Evolutionary conservation across 2,888 invertebrate genomes (phyloP).

Genomic region (Agapostemon virescens): DNA sequence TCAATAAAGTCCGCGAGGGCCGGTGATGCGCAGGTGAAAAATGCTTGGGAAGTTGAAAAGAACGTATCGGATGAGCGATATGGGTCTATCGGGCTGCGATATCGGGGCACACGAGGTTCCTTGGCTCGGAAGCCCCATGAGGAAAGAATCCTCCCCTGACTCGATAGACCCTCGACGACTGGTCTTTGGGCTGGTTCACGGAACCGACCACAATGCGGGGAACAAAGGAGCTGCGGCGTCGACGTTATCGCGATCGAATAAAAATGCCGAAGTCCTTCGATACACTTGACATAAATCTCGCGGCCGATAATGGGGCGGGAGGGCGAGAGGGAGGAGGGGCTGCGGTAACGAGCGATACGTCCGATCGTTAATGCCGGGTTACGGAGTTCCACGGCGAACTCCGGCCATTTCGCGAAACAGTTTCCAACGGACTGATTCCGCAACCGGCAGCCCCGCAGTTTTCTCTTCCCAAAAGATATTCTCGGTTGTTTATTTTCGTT

Average conservation of each 20-base stretch:
- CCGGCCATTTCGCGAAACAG: constrained; percentile 36
- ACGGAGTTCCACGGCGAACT: constrained; percentile 21
- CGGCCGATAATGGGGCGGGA: constrained; percentile 60
- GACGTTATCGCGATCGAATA: constrained; percentile 69
- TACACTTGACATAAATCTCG: constrained; percentile 69
- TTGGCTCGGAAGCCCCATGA: constrained; percentile 24
- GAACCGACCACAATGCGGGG: constrained; percentile 44
- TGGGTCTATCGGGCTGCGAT: constrained; percentile 31
- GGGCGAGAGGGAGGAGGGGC: too few species aligned
- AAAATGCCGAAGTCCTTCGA: constrained; percentile 60
- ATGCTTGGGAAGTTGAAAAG: background rate
- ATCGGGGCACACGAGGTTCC: constrained; percentile 19
- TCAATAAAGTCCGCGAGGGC: background rate
- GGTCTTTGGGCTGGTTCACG: constrained; percentile 39
- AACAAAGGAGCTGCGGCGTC: constrained; percentile 61
- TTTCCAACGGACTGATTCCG: constrained; percentile 14
- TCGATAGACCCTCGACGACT: constrained; percentile 52
- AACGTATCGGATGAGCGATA: constrained; percentile 12
- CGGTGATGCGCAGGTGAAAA: background rate
- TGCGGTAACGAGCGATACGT: constrained; percentile 60
- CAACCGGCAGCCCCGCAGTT: background rate
- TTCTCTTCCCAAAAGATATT: background rate
- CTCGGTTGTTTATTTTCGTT: constrained; percentile 4
- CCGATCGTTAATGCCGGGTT: constrained; percentile 60
- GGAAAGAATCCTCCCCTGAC: constrained; percentile 13